Evolutionary conservation across 2,797 vertebrate genomes (phyloP).

Genomic region (Alosa sapidissima): DNA sequence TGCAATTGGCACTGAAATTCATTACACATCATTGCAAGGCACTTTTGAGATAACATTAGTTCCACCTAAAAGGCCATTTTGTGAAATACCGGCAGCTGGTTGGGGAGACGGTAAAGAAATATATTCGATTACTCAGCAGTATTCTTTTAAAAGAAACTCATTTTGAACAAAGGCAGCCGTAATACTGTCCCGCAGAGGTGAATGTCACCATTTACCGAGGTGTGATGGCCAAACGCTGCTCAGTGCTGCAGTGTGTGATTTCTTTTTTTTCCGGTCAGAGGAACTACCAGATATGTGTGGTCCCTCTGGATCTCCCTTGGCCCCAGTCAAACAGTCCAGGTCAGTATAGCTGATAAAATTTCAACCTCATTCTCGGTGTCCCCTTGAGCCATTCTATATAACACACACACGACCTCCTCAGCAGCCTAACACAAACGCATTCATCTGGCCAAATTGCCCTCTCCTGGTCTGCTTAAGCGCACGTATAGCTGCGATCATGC

Average conservation of each 20-base stretch:
- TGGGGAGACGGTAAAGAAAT: neutral
- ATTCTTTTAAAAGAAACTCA: slow-evolving; percentile 26
- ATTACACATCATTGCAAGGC: slow-evolving; percentile 1
- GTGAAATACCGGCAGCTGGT: neutral
- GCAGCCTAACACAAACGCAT: neutral
- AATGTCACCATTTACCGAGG: slow-evolving; percentile 3
- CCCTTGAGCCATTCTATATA: neutral
- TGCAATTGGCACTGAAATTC: slow-evolving; percentile 18
- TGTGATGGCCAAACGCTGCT: neutral
- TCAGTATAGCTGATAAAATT: neutral
- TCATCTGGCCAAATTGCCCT: neutral
- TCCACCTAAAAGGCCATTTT: slow-evolving; percentile 18
- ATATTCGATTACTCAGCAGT: slow-evolving; percentile 25
- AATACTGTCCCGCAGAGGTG: slow-evolving; percentile 15
- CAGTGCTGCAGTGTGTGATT: neutral
- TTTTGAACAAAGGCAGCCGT: slow-evolving; percentile 12
- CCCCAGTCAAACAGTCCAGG: neutral
- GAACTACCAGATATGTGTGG: neutral
- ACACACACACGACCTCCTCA: neutral
- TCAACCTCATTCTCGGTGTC: neutral
- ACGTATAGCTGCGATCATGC: neutral
- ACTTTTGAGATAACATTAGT: slow-evolving; percentile 29
- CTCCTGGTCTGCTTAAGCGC: neutral
- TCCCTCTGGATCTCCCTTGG: neutral
- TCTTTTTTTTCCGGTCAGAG: neutral